Evolutionary conservation across 2,113 vertebrate species (phyloP), one percentile per base, ranked within the genome.

Genomic region (Pica pica): DNA sequence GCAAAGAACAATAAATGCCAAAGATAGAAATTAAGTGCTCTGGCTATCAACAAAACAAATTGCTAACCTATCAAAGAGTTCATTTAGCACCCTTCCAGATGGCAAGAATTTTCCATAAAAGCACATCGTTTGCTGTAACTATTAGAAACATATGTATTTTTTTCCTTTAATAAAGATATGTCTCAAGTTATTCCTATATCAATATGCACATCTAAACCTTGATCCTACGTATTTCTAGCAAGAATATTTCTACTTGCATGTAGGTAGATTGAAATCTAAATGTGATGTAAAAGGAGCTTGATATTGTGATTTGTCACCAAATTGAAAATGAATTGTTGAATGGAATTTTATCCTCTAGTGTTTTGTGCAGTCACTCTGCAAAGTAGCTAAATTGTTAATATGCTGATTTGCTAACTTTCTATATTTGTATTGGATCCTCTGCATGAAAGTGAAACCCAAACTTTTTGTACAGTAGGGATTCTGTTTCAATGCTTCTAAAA

Each of bases 1-100:
- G 31, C n/a, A 69, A 76, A 87, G 74, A 95, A 85, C 65, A 95
- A 79, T 93, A 91, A 96, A 89, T 87, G 55, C 46, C 65, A 92
- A 65, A 87, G 70, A 91, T 16, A 46, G 70, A 93, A 95, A 89
- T 61, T 74, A 87, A 95, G 39, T 85, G 53, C 9, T 87, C 27
- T 87, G 89, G 74, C 57, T 94, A 89, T n/a, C 82, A 87, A 73
- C 46, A 87, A 82, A 90, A 80, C 70, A 88, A 69, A 95, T 53
- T 65, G 73, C 35, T 87, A 95, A 89, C 61, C n/a, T 75, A 79
- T 17, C 16, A 33, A 73, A 77, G 33, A 65, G 57, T 71, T 87
- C 65, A 57, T 95, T 93, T 91, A 91, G 16, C 41, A 75, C 52
- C 26, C 57, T 85, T 94, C 77, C 91, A 95, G 94, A 84, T 95